Evolutionary conservation across 2,113 vertebrate genomes (phyloP).

Genomic region (Patagioenas fasciata): DNA sequence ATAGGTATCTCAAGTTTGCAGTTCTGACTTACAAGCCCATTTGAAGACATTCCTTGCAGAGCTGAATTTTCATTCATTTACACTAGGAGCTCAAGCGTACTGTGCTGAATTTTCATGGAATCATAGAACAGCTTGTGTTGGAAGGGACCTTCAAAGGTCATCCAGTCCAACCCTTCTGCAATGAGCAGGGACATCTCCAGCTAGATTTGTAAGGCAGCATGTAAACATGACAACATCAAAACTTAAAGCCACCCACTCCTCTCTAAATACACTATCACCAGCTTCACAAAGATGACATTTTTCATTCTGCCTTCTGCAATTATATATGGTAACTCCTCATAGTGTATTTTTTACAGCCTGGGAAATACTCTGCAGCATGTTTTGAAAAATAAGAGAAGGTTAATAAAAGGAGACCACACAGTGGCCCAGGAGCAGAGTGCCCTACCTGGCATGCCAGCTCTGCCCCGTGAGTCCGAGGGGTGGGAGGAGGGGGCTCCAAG

Average conservation of each 20-base stretch:
- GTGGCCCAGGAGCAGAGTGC: background rate
- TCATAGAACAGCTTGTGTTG: too few relatives aligned
- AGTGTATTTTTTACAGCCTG: background rate
- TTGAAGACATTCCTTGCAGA: background rate
- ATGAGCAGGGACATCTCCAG: too few relatives aligned
- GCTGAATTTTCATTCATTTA: background rate
- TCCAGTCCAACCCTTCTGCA: too few relatives aligned
- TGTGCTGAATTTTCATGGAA: background rate
- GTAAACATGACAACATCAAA: background rate
- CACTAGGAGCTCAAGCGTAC: too few relatives aligned
- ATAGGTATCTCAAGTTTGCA: rapidly evolving
- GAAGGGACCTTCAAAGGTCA: too few relatives aligned
- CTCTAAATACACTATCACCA: background rate
- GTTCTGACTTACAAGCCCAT: background rate
- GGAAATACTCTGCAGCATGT: background rate
- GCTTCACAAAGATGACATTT: background rate
- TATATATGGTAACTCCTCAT: background rate
- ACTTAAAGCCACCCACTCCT: background rate
- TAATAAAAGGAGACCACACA: background rate
- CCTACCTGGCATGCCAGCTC: background rate
- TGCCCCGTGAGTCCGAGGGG: rapidly evolving
- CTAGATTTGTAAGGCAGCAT: background rate
- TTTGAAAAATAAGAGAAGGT: background rate
- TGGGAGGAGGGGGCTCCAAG: background rate
- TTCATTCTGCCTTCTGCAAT: background rate